Conservation (phyloP, 2,113 vertebrate species). For the Hypanus sabinus region DNA sequence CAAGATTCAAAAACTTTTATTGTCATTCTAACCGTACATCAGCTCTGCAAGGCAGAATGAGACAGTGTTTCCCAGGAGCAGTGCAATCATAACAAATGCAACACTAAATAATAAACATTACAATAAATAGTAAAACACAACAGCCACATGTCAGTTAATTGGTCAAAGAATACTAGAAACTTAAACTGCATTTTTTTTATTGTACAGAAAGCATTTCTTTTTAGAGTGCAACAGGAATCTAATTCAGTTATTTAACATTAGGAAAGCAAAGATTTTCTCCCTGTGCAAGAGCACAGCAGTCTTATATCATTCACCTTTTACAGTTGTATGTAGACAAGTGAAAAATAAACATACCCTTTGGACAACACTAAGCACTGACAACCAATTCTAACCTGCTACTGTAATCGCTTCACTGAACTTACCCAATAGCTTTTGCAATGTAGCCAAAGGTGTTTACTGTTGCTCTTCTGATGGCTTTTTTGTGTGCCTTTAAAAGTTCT, state of each 20-base stretch:
- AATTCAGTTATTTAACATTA: not conserved
- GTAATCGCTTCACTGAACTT: slow-evolving; percentile 44
- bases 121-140: too few relatives aligned
- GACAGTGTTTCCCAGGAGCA: too few relatives aligned
- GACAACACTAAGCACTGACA: not conserved
- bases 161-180: not conserved
- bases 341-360: not conserved
- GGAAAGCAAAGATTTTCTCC: not conserved
- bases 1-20: too few relatives aligned
- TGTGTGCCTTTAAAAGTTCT: slow-evolving; percentile 93
- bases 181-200: not conserved
- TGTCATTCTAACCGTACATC: too few relatives aligned
- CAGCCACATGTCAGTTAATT: too few relatives aligned
- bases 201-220: not conserved
- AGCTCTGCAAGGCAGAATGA: too few relatives aligned
- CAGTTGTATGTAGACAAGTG: not conserved
- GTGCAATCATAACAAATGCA: too few relatives aligned
- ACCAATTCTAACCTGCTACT: not conserved
- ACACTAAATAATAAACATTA: too few relatives aligned
- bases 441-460: slow-evolving; percentile 98
- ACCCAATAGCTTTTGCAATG: slow-evolving; percentile 98
- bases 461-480: slow-evolving; percentile 94
- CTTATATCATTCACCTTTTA: not conserved
- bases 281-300: not conserved
- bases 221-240: not conserved